Evolutionary conservation across 2,888 invertebrate genomes (phyloP).

Genomic region (Drosophila macrospina): DNA sequence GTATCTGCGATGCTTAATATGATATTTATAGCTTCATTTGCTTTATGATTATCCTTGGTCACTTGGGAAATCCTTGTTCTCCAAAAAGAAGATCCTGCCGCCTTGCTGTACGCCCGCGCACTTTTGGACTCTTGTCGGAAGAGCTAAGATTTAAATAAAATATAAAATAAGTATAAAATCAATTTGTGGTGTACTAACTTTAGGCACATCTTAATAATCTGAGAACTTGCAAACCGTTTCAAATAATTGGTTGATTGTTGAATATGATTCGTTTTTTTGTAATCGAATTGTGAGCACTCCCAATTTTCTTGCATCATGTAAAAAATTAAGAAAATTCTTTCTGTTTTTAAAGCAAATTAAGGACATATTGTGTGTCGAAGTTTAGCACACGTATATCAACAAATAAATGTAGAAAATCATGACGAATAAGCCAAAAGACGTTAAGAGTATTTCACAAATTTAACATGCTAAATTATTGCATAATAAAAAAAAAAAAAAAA

Average conservation of each 20-base stretch:
- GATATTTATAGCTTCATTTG: neutral
- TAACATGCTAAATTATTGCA: neutral
- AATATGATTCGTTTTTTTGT: conserved; percentile 55
- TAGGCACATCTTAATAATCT: conserved; percentile 23
- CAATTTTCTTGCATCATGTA: conserved; percentile 42
- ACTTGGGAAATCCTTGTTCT: conserved; percentile 25
- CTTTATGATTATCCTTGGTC: neutral
- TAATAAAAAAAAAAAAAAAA: neutral
- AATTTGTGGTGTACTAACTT: conserved; percentile 9
- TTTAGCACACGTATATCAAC: neutral
- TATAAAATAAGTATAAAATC: conserved; percentile 16
- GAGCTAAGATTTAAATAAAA: conserved; percentile 39
- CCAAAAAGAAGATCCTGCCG: conserved; percentile 90
- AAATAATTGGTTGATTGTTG: conserved; percentile 50
- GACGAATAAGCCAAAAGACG: neutral
- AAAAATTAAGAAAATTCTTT: conserved; percentile 29
- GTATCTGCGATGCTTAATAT: neutral
- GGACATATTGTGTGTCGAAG: neutral
- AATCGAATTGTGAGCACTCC: conserved; percentile 61
- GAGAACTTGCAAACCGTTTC: conserved; percentile 48
- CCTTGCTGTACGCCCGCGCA: conserved; percentile 88
- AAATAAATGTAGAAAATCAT: neutral
- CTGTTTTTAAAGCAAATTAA: conserved; percentile 14
- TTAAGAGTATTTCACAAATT: neutral
- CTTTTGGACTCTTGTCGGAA: conserved; percentile 85